These are phyloP conservation scores for Pyrocoelia pectoralis DNA, from an alignment of 2,888 invertebrate genomes.

Conservation along the genomic window DNA sequence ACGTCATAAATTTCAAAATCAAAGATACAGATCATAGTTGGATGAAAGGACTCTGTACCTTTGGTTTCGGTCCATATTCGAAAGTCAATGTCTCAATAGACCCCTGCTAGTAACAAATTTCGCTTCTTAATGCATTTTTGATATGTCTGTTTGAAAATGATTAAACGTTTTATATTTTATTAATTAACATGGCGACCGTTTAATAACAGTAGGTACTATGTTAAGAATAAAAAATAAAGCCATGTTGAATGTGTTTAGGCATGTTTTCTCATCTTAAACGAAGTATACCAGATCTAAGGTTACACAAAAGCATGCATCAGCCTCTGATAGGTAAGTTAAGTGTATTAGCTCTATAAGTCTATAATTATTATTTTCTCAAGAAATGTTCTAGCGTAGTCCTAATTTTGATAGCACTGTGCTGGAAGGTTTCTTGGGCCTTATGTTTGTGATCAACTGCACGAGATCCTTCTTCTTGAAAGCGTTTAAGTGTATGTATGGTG, in stretches of 20 bases:
- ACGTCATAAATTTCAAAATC: too few species aligned
- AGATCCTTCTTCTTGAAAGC: conserved; percentile 29
- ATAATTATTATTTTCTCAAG: neutral
- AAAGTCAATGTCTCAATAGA: conserved; percentile 1
- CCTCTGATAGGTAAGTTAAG: conserved; percentile 74
- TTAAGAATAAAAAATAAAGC: conserved; percentile 49
- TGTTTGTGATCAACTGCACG: conserved; percentile 26
- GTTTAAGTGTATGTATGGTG: conserved; percentile 34
- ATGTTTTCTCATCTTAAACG: conserved; percentile 88
- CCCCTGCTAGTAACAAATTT: conserved; percentile 25
- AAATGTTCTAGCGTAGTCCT: conserved; percentile 1
- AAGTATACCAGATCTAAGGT: conserved; percentile 87
- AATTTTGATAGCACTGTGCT: neutral
- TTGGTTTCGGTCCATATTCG: neutral
- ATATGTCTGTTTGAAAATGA: conserved; percentile 29
- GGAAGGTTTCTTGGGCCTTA: neutral
- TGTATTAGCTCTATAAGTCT: conserved; percentile 26
- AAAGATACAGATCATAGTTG: too few species aligned
- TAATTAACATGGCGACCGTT: conserved; percentile 9
- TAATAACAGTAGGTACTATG: conserved; percentile 29
- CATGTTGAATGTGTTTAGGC: conserved; percentile 69
- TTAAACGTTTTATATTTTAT: conserved; percentile 33
- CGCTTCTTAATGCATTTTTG: conserved; percentile 31
- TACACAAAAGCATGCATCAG: conserved; percentile 76
- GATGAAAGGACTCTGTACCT: neutral